Percentiles rank a stretch among this genome's conserved stretches.
These are phyloP conservation scores for Ochropleura leucogaster DNA, from an alignment of 2,888 invertebrate genomes.

Conservation along the genomic window DNA sequence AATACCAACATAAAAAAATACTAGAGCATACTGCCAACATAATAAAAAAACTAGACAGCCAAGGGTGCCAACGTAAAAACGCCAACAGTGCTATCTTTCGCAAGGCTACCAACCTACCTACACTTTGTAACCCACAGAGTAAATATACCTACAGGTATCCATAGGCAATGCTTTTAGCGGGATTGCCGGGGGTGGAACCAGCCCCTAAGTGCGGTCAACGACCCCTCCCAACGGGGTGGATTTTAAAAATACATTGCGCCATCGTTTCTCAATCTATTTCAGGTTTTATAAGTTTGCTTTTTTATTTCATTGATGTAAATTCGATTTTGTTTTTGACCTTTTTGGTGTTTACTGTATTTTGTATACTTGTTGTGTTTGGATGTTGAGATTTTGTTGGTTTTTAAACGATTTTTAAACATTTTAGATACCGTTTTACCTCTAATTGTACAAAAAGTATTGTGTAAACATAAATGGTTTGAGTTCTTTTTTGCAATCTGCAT, in stretches of 20 bases:
- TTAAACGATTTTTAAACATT: too few relatives aligned
- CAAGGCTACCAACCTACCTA: slow-evolving; percentile 49
- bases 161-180: slow-evolving; percentile 81
- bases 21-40: slow-evolving; percentile 22
- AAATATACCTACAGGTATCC: slow-evolving; percentile 50
- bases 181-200: slow-evolving; percentile 73
- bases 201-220: slow-evolving; percentile 62
- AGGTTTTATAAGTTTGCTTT: slow-evolving; percentile 48
- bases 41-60: slow-evolving; percentile 4
- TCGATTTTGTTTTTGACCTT: slow-evolving; percentile 38
- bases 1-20: slow-evolving; percentile 29
- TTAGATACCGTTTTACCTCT: background rate
- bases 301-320: slow-evolving; percentile 60
- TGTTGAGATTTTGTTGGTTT: background rate
- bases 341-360: background rate
- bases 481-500: too few relatives aligned
- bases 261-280: slow-evolving; percentile 57
- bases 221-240: slow-evolving; percentile 63
- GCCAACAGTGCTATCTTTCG: slow-evolving; percentile 18
- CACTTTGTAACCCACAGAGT: slow-evolving; percentile 34
- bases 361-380: background rate
- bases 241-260: slow-evolving; percentile 64
- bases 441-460: background rate
- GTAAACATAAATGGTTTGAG: too few relatives aligned
- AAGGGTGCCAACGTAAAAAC: slow-evolving; percentile 41